Evolutionary conservation across 2,888 invertebrate species (phyloP).

Genomic region (Sinotaia quadrata): DNA sequence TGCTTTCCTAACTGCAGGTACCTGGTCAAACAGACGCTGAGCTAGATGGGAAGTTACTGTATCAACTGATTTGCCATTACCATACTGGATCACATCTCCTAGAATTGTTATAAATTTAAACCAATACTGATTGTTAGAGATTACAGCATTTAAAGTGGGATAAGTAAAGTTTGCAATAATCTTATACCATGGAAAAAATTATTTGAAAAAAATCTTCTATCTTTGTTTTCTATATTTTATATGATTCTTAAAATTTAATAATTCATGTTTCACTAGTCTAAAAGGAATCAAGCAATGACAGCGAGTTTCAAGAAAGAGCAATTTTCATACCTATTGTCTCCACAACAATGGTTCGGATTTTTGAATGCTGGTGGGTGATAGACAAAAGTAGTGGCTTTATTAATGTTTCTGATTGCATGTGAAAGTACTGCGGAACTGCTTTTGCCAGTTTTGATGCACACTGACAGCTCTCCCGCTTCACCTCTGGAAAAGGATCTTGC

Average conservation of each 20-base stretch:
- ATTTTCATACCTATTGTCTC: slow-evolving; percentile 79
- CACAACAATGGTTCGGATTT: slow-evolving; percentile 83
- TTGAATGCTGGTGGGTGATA: slow-evolving; percentile 87
- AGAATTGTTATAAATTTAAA: too few species aligned
- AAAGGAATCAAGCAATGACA: too few species aligned
- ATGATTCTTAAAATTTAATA: too few species aligned
- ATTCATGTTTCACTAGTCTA: too few species aligned
- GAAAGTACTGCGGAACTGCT: slow-evolving; percentile 81
- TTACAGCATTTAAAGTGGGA: too few species aligned
- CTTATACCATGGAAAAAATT: too few species aligned
- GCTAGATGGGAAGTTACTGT: slow-evolving; percentile 85
- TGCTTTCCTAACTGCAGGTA: slow-evolving; percentile 81
- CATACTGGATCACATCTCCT: slow-evolving; percentile 78
- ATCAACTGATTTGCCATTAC: slow-evolving; percentile 82
- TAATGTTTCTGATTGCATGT: slow-evolving; percentile 82
- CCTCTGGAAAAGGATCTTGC: slow-evolving; percentile 84
- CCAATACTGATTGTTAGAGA: too few species aligned
- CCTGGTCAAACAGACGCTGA: slow-evolving; percentile 87
- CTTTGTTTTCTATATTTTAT: too few species aligned
- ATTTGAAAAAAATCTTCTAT: too few species aligned
- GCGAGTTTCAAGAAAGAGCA: too few species aligned
- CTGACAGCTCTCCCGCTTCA: slow-evolving; percentile 84
- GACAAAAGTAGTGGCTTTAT: slow-evolving; percentile 82
- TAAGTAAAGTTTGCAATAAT: too few species aligned
- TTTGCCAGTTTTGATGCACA: slow-evolving; percentile 80